These are phyloP conservation scores for Loris lydekkerianus DNA, from an alignment of 2,797 vertebrate species.

Conservation along the genomic window DNA sequence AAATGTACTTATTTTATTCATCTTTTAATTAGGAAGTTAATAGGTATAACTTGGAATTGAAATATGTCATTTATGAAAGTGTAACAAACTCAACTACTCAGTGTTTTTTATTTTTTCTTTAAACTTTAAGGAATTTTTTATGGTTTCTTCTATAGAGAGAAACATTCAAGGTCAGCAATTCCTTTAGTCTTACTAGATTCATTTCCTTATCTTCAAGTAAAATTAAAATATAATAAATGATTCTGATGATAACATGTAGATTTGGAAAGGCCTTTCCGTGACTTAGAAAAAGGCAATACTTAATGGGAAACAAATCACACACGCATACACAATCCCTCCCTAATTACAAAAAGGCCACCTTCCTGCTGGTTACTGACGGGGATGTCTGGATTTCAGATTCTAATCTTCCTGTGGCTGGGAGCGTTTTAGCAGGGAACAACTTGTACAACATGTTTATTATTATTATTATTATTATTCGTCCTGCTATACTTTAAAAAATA, in stretches of 20 bases:
- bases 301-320: not conserved
- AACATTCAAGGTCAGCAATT: not conserved
- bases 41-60: not conserved
- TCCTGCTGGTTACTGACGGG: not conserved
- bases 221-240: constrained; percentile 24
- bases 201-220: constrained; percentile 12
- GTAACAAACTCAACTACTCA: not conserved
- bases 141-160: not conserved
- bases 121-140: not conserved
- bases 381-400: not conserved
- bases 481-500: not conserved
- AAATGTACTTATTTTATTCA: not conserved
- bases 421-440: not conserved
- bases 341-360: not conserved
- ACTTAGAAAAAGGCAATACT: not conserved
- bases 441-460: not conserved
- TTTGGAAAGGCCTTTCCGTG: not conserved
- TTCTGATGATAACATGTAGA: not conserved
- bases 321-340: not conserved
- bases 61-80: not conserved
- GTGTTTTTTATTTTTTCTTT: not conserved
- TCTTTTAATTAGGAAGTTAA: not conserved
- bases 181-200: not conserved
- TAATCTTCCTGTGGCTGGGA: not conserved
- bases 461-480: not conserved